These are phyloP conservation scores for Busseola fusca DNA, from an alignment of 2,888 invertebrate genomes.

Conservation along the genomic window DNA sequence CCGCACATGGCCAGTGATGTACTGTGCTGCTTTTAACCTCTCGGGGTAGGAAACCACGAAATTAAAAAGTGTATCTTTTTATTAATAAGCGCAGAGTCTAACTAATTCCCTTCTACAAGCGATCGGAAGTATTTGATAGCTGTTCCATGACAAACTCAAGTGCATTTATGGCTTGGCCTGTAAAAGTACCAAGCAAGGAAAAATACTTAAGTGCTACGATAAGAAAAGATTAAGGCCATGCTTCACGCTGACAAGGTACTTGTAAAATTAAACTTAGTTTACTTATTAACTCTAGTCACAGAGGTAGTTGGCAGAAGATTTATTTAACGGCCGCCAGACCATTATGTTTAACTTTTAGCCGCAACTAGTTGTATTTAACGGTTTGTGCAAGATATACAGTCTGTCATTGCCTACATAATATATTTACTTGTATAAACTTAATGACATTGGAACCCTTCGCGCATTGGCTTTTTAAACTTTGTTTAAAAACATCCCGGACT, in stretches of 20 bases:
- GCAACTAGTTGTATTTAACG: conserved; percentile 51
- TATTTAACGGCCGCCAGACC: conserved; percentile 52
- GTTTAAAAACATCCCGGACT: background rate
- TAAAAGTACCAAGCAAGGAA: background rate
- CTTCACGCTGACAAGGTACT: conserved; percentile 27
- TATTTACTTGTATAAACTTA: conserved; percentile 23
- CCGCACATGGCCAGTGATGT: too few relatives aligned
- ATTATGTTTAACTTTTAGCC: conserved; percentile 55
- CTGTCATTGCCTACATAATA: conserved; percentile 27
- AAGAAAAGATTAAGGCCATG: conserved; percentile 11
- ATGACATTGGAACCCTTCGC: conserved; percentile 22
- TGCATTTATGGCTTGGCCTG: background rate
- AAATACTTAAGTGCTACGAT: background rate
- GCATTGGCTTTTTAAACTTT: background rate
- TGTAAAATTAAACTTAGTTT: conserved; percentile 42
- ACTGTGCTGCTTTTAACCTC: background rate
- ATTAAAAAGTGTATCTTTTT: background rate
- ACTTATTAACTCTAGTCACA: conserved; percentile 41
- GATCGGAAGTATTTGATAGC: background rate
- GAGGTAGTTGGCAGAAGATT: conserved; percentile 51
- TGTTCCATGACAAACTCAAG: background rate
- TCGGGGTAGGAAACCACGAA: too few relatives aligned
- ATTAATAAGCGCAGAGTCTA: too few relatives aligned
- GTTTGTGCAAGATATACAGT: conserved; percentile 46
- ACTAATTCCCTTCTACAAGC: background rate